A percentile compares a stretch with the other conserved stretches of the same genome.
These are phyloP conservation scores for pig (Sus scrofa) DNA, from an alignment of 2,113 vertebrate genomes.

Conservation along the genomic window DNA sequence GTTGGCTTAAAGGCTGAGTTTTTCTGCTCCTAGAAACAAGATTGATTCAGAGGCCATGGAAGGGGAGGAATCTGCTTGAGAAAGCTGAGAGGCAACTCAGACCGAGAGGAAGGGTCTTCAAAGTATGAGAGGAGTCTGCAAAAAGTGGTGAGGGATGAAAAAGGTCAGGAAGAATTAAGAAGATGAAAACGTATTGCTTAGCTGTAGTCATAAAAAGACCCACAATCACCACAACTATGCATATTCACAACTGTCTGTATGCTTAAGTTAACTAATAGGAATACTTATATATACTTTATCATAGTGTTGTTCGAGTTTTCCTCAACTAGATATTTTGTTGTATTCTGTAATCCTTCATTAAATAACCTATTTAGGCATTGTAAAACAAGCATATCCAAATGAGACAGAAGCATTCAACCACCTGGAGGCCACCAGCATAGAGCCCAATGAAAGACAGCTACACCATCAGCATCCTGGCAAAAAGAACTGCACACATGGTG, in stretches of 20 bases:
- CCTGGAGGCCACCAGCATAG: background rate
- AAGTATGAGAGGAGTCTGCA: background rate
- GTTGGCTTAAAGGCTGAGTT: background rate
- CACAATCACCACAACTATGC: no score
- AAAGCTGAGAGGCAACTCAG: background rate
- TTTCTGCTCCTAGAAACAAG: background rate
- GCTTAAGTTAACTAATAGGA: background rate
- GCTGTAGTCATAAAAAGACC: background rate
- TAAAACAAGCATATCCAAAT: background rate
- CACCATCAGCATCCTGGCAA: conserved; percentile 27
- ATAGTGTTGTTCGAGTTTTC: background rate
- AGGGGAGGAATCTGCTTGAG: background rate
- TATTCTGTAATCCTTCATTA: background rate
- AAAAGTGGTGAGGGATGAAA: background rate
- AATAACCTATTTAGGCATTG: background rate
- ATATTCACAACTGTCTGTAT: background rate
- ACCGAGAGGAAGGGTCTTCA: background rate
- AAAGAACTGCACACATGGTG: background rate
- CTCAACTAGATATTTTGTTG: background rate
- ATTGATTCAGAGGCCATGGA: background rate
- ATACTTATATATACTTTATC: background rate
- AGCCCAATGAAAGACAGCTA: background rate
- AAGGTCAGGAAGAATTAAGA: background rate
- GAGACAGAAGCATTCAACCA: background rate
- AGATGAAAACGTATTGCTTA: background rate